A percentile compares a stretch with the other conserved stretches of the same genome.
phyloP scores from a whole-genome alignment of 2,888 invertebrate genomes.

The Acanthococcus lagerstroemiae region DNA sequence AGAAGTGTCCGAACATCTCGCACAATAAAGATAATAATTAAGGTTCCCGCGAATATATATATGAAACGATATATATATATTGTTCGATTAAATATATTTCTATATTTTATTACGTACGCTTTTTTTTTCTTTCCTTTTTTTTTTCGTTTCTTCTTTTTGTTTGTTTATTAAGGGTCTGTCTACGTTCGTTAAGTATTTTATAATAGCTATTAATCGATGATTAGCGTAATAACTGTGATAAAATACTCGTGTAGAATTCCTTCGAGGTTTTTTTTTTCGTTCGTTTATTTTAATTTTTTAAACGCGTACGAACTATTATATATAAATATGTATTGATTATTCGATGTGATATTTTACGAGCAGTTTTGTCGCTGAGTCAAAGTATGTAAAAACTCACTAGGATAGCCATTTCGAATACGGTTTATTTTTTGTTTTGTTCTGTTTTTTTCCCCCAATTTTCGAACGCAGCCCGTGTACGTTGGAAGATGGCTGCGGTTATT shows the following conservation, averaged over 20 bases:
- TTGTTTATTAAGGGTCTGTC: not conserved
- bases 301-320: too few relatives aligned
- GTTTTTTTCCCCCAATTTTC: not conserved
- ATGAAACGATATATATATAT: too few relatives aligned
- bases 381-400: too few relatives aligned
- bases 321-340: too few relatives aligned
- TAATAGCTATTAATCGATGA: not conserved
- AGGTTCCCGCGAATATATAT: too few relatives aligned
- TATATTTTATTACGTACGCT: not conserved
- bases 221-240: conserved; percentile 7
- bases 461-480: too few relatives aligned
- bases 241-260: conserved; percentile 3
- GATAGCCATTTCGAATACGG: too few relatives aligned
- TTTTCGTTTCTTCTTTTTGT: not conserved
- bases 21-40: too few relatives aligned
- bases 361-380: too few relatives aligned
- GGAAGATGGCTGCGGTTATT: not conserved
- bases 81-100: not conserved
- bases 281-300: not conserved
- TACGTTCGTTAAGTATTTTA: not conserved
- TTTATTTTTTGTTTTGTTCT: too few relatives aligned
- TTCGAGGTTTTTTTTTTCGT: not conserved
- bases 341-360: too few relatives aligned
- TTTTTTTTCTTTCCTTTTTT: not conserved
- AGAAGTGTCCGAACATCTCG: too few relatives aligned